A percentile compares a stretch with the other conserved stretches of the same genome.
Evolutionary conservation across 2,888 invertebrate species (phyloP).

Genomic region (Alloplasta piceator): DNA sequence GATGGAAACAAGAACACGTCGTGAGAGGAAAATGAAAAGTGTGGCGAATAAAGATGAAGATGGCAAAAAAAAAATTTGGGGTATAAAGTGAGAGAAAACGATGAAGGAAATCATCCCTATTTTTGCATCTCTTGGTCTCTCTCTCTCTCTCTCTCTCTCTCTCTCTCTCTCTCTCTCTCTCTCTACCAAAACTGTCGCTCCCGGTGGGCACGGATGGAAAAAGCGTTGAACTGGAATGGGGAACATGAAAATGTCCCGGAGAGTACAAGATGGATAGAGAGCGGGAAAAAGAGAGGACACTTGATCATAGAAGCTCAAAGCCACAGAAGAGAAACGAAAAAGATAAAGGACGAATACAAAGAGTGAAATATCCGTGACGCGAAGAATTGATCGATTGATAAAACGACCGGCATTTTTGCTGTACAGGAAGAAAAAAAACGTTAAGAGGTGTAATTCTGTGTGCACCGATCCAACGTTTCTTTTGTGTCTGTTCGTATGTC

Average conservation of each 20-base stretch:
- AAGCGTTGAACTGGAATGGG: slow-evolving; percentile 29
- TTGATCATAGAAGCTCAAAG: slow-evolving; percentile 37
- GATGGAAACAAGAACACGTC: slow-evolving; percentile 9
- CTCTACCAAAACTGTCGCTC: neutral
- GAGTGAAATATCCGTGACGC: slow-evolving; percentile 34
- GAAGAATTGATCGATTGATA: slow-evolving; percentile 60
- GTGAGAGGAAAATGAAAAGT: slow-evolving; percentile 39
- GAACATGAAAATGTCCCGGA: slow-evolving; percentile 49
- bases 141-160: slow-evolving; percentile 7
- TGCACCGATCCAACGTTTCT: slow-evolving; percentile 46
- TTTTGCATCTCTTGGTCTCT: neutral
- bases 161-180: slow-evolving; percentile 14
- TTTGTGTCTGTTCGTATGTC: neutral
- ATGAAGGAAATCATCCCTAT: slow-evolving; percentile 11
- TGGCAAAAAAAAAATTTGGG: slow-evolving; percentile 42
- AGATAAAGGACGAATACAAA: slow-evolving; percentile 9
- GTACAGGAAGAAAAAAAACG: neutral
- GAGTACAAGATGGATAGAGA: neutral
- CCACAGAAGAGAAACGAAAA: slow-evolving; percentile 16
- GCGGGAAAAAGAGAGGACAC: neutral
- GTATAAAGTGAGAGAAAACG: slow-evolving; percentile 48
- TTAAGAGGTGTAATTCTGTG: slow-evolving; percentile 52
- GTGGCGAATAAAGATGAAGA: slow-evolving; percentile 40
- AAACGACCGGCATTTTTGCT: slow-evolving; percentile 46
- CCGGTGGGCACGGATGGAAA: slow-evolving; percentile 6